phyloP scores from a whole-genome alignment of 2,888 invertebrate species.

The Tenthredo amoena region DNA sequence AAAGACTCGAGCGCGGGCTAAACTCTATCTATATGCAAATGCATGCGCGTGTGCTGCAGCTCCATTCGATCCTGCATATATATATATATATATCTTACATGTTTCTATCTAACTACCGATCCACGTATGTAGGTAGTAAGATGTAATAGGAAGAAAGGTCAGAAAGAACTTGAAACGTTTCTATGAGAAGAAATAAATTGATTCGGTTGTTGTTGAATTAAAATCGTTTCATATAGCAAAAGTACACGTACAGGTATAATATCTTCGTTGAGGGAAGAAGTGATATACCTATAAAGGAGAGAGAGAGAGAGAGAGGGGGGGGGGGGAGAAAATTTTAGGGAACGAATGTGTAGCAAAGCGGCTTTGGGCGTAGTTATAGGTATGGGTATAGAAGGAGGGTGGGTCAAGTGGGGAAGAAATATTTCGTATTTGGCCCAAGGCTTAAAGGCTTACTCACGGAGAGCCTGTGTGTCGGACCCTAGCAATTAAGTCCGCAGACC shows the following conservation, averaged over 20 bases:
- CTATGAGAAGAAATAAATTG: neutral
- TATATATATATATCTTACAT: neutral
- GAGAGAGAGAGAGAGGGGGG: neutral
- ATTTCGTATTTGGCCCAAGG: constrained; percentile 59
- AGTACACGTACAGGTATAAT: neutral
- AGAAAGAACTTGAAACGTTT: neutral
- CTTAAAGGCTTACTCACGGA: constrained; percentile 53
- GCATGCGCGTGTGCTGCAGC: neutral
- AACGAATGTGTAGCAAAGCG: constrained; percentile 42
- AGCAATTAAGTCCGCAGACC: constrained; percentile 70
- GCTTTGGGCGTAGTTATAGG: constrained; percentile 44
- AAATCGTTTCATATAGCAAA: neutral
- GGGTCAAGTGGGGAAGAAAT: constrained; percentile 50
- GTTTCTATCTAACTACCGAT: neutral
- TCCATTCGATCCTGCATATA: neutral
- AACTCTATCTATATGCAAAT: constrained; percentile 45
- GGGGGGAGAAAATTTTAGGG: neutral
- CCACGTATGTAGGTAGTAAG: neutral
- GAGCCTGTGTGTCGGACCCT: constrained; percentile 57
- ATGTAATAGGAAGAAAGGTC: neutral
- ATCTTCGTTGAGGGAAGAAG: neutral
- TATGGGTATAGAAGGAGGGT: constrained; percentile 20
- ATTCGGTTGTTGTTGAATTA: neutral
- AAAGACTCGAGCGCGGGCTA: constrained; percentile 20
- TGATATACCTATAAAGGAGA: neutral